A percentile compares a stretch with the other conserved stretches of the same genome.
Conservation (phyloP, 35 echinoderm and acorn worm species). For the Ptychodera flava region DNA sequence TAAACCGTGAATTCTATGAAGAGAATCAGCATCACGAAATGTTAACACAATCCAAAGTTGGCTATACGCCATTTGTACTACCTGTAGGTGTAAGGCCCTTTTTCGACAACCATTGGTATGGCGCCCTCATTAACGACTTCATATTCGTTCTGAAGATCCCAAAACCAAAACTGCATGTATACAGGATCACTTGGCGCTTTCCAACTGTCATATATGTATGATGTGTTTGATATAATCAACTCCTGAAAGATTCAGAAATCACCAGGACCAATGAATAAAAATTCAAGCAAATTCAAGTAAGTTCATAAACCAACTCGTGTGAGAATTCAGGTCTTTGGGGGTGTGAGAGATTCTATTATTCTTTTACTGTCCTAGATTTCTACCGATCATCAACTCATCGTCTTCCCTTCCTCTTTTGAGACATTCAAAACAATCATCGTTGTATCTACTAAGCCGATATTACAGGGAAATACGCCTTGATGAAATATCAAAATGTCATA, state of each 20-base stretch:
- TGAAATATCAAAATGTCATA: too few species aligned
- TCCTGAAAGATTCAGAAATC: background rate
- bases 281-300: background rate
- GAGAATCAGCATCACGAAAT: too few species aligned
- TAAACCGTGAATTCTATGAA: too few species aligned
- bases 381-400: background rate
- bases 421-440: background rate
- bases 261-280: background rate
- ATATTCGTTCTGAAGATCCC: constrained; percentile 79
- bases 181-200: constrained; percentile 20
- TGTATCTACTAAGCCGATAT: too few species aligned
- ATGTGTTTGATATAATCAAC: background rate
- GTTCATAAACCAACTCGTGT: background rate
- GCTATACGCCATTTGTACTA: too few species aligned
- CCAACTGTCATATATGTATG: background rate
- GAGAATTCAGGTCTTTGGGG: too few species aligned
- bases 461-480: too few species aligned
- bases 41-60: too few species aligned
- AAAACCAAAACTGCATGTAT: constrained; percentile 82
- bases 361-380: too few species aligned
- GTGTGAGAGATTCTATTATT: too few species aligned
- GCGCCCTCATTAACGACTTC: constrained; percentile 67
- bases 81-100: constrained; percentile 90
- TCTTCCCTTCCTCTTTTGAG: background rate
- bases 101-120: constrained; percentile 49